Evolutionary conservation across 1,140 invertebrate species (phyloP), one percentile per base, ranked within the genome.

Genomic region (Aphelenchoides besseyi): DNA sequence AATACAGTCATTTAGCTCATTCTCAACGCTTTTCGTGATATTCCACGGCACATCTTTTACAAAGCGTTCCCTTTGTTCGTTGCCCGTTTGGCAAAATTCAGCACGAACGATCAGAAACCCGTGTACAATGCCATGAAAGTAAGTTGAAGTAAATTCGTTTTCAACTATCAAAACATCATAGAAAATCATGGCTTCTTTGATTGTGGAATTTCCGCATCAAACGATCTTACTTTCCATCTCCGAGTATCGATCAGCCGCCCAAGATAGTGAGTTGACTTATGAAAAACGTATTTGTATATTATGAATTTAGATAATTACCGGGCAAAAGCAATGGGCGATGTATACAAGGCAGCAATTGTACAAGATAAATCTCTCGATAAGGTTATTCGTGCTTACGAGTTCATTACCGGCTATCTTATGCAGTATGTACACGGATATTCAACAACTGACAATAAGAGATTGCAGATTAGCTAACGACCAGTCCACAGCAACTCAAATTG

Each of bases 301-400:
- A 18, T 61, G 16, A 2, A 23, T 66, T 66, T 53, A 66, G 63
- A 36, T 29, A 18, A 32, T 12, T 33, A 66, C n/a, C 63, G 63
- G 0, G 32, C 16, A 0, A 32, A 79, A 73, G 48, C 74, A 35
- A 53, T 79, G 77, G 33, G 30, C n/a, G 68, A 79, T 23, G 76
- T 74, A 30, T 74, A 74, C 36, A 76, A 73, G n/a, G 35, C 79
- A 16, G 73, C 75, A 0, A 69, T 48, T 16, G 23, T 29, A 28
- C 32, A 57, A 8, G 23, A 23, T 0, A 12, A 16, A 29, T 28
- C 16, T 23, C 3, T 79, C 12, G 26, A 68, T 2, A 16, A 28
- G 30, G 16, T 76, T 12, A 52, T 71, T 12, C n/a, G 75, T 9
- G 36, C 75, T 26, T 76, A 79, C 55, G 33, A 36, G 5, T 77